Percentiles rank a stretch among this genome's conserved stretches.
Conservation (phyloP, 2,888 invertebrate species). For the Microctonus brassicae region DNA sequence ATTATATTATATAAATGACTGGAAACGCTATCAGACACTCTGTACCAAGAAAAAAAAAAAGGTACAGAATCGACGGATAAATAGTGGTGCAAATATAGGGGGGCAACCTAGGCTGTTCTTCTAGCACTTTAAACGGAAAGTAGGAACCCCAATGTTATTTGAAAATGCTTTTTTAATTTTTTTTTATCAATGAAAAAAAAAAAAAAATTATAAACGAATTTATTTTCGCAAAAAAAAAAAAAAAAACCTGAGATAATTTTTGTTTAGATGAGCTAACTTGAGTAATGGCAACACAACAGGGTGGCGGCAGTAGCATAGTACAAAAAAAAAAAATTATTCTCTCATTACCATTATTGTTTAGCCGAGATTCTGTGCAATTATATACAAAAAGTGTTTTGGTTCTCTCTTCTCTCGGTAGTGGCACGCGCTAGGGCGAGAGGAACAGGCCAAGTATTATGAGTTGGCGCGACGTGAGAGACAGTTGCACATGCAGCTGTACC, state of each 20-base stretch:
- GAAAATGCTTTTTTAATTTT: slow-evolving; percentile 53
- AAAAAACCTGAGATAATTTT: slow-evolving; percentile 36
- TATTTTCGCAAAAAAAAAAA: slow-evolving; percentile 30
- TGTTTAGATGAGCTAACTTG: slow-evolving; percentile 51
- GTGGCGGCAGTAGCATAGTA: slow-evolving; percentile 65
- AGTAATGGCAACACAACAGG: slow-evolving; percentile 59
- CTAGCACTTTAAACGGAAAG: slow-evolving; percentile 76
- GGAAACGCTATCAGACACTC: slow-evolving; percentile 52
- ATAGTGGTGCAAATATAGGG: slow-evolving; percentile 71
- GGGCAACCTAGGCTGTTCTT: slow-evolving; percentile 77
- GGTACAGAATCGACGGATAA: slow-evolving; percentile 48
- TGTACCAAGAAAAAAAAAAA: slow-evolving; percentile 39
- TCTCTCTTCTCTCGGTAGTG: slow-evolving; percentile 79
- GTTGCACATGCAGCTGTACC: slow-evolving; percentile 99
- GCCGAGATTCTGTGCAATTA: slow-evolving; percentile 57
- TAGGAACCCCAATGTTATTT: slow-evolving; percentile 70
- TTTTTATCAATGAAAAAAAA: slow-evolving; percentile 30
- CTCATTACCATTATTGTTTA: slow-evolving; percentile 54
- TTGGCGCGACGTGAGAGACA: slow-evolving; percentile 98
- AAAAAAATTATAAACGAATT: slow-evolving; percentile 38
- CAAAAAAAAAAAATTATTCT: slow-evolving; percentile 36
- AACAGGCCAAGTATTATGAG: slow-evolving; percentile 99
- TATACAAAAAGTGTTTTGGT: slow-evolving; percentile 65
- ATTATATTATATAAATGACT: not conserved
- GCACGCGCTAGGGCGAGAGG: slow-evolving; percentile 99